A percentile compares a stretch with the other conserved stretches of the same genome.
Conservation (phyloP, 1,140 invertebrate species). For the Drosophila bifasciata region DNA sequence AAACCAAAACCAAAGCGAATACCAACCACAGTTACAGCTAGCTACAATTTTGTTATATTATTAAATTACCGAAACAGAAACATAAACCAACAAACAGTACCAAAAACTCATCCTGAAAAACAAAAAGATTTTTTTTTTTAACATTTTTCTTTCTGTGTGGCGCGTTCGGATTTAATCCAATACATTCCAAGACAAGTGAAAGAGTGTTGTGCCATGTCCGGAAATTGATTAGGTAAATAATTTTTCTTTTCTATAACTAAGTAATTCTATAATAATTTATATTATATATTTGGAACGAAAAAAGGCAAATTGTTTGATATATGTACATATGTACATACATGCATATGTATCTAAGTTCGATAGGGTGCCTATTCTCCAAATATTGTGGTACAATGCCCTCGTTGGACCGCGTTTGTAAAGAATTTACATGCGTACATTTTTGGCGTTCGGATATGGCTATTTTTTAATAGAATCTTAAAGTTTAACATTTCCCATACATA, state of each 20-base stretch:
- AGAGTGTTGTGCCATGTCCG: constrained; percentile 6
- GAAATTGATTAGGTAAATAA: constrained; percentile 45
- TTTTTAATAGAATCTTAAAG: too few relatives aligned
- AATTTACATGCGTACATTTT: too few relatives aligned
- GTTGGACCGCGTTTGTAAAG: too few relatives aligned
- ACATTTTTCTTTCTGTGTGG: constrained; percentile 35
- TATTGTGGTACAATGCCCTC: too few relatives aligned
- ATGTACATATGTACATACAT: too few relatives aligned
- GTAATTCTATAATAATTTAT: too few relatives aligned
- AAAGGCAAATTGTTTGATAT: too few relatives aligned
- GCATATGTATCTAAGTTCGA: too few relatives aligned
- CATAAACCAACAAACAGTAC: constrained; percentile 31
- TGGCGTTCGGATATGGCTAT: too few relatives aligned
- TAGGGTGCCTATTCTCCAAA: neutral
- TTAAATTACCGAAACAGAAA: constrained; percentile 21
- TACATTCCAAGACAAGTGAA: constrained; percentile 5
- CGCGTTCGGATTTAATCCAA: constrained; percentile 13
- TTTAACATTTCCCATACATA: too few relatives aligned
- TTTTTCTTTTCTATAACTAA: neutral
- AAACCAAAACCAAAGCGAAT: neutral
- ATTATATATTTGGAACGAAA: neutral
- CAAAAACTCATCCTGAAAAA: neutral
- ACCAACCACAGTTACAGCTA: constrained; percentile 2
- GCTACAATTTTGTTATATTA: constrained; percentile 12
- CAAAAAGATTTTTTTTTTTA: constrained; percentile 22